Evolutionary conservation across 2,113 vertebrate species (phyloP), one percentile per base, ranked within the genome.

Genomic region (Sorex araneus): DNA sequence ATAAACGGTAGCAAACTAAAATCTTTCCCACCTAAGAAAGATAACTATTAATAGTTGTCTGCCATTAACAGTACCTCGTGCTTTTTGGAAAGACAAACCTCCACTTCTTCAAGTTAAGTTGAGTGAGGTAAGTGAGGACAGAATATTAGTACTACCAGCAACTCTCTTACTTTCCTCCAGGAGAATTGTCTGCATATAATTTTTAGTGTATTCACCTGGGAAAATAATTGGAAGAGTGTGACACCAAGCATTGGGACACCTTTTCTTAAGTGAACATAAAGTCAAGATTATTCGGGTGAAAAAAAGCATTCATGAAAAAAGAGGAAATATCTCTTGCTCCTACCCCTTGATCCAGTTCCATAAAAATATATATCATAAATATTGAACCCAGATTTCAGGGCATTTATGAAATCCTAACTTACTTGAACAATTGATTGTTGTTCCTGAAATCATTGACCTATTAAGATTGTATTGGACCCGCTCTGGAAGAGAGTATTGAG

Each of bases 391-490:
- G 40, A 21, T 93, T 70, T n/a, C 12, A 83, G 81, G 36, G 36
- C 63, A 75, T 80, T 84, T 71, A 6, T 60, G 45, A 96, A 45
- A 73, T 54, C 82, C 78, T 93, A 77, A 80, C 77, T 15, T 93
- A 74, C 81, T 57, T n/a, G 82, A 88, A 73, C 81, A 88, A 90
- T 93, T 88, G 82, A 83, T 79, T 88, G 45, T 83, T 90, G 47
- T 87, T 93, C n/a, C 87, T 96, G 87, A 96, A 95, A 89, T 80
- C 78, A 95, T 97, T 98, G 97, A 97, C 92, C 95, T 83, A 77
- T 96, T 88, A 96, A 95, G 89, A 84, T 57, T 43, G 47, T 19
- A 21, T 45, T 78, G 89, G 71, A 71, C 19, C 91, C 92, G 1
- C 84, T 95, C 90, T 91, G 71, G 88, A 96, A 94, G 92, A 94